These are phyloP conservation scores for Aldrovandia affinis DNA, from an alignment of 2,797 vertebrate genomes.

Conservation along the genomic window DNA sequence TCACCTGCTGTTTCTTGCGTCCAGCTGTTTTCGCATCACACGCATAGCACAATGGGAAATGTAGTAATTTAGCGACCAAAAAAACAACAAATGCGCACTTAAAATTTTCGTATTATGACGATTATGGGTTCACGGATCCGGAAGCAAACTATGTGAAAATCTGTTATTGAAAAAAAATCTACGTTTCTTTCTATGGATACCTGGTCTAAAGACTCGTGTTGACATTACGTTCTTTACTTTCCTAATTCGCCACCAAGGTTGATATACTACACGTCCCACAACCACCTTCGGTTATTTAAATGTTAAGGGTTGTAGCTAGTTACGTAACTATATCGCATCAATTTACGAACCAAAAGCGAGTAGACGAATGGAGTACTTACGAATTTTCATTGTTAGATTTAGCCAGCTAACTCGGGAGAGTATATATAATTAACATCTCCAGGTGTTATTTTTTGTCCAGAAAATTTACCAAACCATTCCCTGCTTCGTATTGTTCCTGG, in stretches of 20 bases:
- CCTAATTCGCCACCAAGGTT: not conserved
- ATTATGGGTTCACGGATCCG: not conserved
- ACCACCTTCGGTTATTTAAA: constrained; percentile 58
- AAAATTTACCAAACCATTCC: not conserved
- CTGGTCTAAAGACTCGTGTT: not conserved
- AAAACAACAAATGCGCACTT: constrained; percentile 4
- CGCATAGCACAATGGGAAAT: constrained; percentile 22
- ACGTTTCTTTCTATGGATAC: not conserved
- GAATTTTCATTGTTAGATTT: not conserved
- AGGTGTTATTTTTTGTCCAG: not conserved
- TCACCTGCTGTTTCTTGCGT: not conserved
- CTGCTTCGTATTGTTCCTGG: not conserved
- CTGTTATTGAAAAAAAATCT: not conserved
- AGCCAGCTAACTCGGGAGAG: not conserved
- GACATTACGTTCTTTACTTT: not conserved
- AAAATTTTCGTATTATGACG: not conserved
- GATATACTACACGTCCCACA: constrained; percentile 50
- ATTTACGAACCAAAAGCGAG: not conserved
- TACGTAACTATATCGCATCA: constrained; percentile 16
- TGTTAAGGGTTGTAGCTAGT: constrained; percentile 56
- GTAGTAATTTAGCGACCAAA: not conserved
- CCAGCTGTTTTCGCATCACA: constrained; percentile 9
- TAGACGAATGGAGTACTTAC: not conserved
- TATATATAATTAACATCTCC: not conserved
- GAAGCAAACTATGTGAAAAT: not conserved